Evolutionary conservation across 1,140 invertebrate genomes (phyloP).

Genomic region (Episyrphus balteatus): DNA sequence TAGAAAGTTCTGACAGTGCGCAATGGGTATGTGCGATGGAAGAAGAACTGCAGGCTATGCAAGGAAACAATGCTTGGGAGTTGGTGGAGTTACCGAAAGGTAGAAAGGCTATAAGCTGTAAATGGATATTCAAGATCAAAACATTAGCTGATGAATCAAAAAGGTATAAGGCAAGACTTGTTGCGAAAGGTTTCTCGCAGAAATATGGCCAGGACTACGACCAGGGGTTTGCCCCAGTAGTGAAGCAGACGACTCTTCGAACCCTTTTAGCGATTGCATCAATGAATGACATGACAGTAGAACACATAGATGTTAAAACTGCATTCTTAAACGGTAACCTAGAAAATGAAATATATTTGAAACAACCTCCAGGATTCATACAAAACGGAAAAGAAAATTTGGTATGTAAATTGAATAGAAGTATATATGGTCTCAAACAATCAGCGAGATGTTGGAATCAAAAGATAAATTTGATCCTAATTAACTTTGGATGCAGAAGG

Average conservation of each 20-base stretch:
- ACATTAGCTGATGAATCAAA: slow-evolving; percentile 6
- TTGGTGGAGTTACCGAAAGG: slow-evolving; percentile 12
- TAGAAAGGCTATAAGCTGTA: slow-evolving; percentile 7
- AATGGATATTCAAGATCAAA: slow-evolving; percentile 19
- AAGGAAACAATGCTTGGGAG: slow-evolving; percentile 15
- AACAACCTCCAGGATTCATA: slow-evolving; percentile 10
- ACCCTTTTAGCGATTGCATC: slow-evolving; percentile 10
- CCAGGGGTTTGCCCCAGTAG: too few species aligned
- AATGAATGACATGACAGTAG: slow-evolving; percentile 2
- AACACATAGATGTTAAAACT: slow-evolving; percentile 28
- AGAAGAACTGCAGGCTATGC: slow-evolving; percentile 12
- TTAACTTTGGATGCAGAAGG: slow-evolving; percentile 7
- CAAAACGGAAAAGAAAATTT: slow-evolving; percentile 9
- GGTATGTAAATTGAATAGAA: slow-evolving; percentile 28
- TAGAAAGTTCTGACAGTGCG: slow-evolving; percentile 1
- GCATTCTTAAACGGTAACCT: slow-evolving; percentile 36
- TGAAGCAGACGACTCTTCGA: slow-evolving; percentile 14
- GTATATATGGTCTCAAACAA: slow-evolving; percentile 38
- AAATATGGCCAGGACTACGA: slow-evolving; percentile 6
- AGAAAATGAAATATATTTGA: slow-evolving; percentile 34
- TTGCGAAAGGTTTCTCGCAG: too few species aligned
- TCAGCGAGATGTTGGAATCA: slow-evolving; percentile 29
- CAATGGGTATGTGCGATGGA: slow-evolving; percentile 17
- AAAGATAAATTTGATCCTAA: slow-evolving; percentile 4
- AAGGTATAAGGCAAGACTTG: slow-evolving; percentile 28